Percentiles rank a stretch among this genome's conserved stretches.
Evolutionary conservation across 2,797 vertebrate genomes (phyloP).

Genomic region (Sciaenops ocellatus): DNA sequence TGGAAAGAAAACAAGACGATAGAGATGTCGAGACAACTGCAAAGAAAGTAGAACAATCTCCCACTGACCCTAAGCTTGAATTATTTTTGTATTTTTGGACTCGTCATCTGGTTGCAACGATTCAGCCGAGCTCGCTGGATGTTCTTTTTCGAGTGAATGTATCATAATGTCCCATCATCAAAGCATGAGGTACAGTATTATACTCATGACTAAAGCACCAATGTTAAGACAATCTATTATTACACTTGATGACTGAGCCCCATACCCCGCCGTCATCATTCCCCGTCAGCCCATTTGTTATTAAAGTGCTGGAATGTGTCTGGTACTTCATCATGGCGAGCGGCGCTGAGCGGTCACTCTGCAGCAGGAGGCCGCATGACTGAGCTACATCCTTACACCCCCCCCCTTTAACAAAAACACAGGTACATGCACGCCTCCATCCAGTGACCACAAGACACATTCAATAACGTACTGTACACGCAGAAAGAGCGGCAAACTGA

Average conservation of each 20-base stretch:
- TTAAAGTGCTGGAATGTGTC: slow-evolving; percentile 86
- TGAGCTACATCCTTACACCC: slow-evolving; percentile 12
- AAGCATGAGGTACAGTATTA: slow-evolving; percentile 20
- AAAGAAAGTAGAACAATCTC: slow-evolving; percentile 20
- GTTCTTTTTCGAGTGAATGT: neutral
- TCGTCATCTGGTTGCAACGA: neutral
- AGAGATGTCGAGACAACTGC: slow-evolving; percentile 34
- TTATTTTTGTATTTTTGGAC: too few species aligned
- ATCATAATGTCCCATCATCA: slow-evolving; percentile 13
- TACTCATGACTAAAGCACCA: slow-evolving; percentile 14
- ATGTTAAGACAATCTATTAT: slow-evolving; percentile 49
- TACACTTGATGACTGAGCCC: slow-evolving; percentile 64
- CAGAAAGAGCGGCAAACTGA: neutral
- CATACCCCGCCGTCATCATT: slow-evolving; percentile 69
- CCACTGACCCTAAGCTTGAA: neutral
- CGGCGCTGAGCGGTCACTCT: slow-evolving; percentile 68
- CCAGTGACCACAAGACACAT: slow-evolving; percentile 3
- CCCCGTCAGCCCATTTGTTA: slow-evolving; percentile 85
- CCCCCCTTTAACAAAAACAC: slow-evolving; percentile 5
- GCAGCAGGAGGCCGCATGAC: slow-evolving; percentile 66
- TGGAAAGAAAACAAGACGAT: slow-evolving; percentile 70
- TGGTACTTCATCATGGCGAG: slow-evolving; percentile 84
- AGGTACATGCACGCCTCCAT: neutral
- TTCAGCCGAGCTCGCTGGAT: neutral
- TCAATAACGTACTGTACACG: neutral